A percentile compares a stretch with the other conserved stretches of the same genome.
These are phyloP conservation scores for Linepithema humile DNA, from an alignment of 1,140 invertebrate genomes.

Conservation along the genomic window DNA sequence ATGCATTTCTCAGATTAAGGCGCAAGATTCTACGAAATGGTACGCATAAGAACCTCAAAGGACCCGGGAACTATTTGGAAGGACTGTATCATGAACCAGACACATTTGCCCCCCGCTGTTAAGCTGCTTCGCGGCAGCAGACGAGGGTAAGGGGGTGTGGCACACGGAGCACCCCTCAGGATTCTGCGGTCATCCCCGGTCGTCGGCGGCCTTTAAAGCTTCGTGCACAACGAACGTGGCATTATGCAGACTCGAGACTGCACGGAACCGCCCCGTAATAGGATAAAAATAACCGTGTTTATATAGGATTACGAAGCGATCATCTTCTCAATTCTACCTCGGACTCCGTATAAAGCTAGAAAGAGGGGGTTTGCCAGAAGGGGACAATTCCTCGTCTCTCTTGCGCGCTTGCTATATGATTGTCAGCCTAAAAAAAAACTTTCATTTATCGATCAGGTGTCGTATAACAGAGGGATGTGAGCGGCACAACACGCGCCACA, in stretches of 20 bases:
- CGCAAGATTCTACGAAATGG: constrained; percentile 25
- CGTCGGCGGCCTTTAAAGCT: constrained; percentile 74
- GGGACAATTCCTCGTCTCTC: constrained; percentile 45
- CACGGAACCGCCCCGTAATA: constrained; percentile 70
- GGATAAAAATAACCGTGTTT: constrained; percentile 77
- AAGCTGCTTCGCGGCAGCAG: constrained; percentile 61
- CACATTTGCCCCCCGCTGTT: constrained; percentile 70
- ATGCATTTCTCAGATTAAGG: constrained; percentile 11
- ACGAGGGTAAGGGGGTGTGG: constrained; percentile 69
- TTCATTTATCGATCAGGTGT: constrained; percentile 53
- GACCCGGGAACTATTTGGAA: constrained; percentile 8
- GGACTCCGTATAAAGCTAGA: neutral
- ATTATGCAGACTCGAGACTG: constrained; percentile 64
- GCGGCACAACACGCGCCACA: neutral
- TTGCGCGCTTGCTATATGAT: constrained; percentile 2
- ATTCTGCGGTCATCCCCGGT: constrained; percentile 74
- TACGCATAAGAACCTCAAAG: neutral
- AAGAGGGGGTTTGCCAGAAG: neutral
- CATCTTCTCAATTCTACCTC: constrained; percentile 61
- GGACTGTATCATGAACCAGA: constrained; percentile 72
- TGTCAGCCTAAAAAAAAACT: constrained; percentile 19
- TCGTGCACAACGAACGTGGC: constrained; percentile 49
- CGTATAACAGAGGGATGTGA: neutral
- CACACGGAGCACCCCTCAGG: constrained; percentile 58
- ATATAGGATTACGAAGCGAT: constrained; percentile 74